phyloP scores from a whole-genome alignment of 2,797 vertebrate genomes.

The Oophaga sylvatica region DNA sequence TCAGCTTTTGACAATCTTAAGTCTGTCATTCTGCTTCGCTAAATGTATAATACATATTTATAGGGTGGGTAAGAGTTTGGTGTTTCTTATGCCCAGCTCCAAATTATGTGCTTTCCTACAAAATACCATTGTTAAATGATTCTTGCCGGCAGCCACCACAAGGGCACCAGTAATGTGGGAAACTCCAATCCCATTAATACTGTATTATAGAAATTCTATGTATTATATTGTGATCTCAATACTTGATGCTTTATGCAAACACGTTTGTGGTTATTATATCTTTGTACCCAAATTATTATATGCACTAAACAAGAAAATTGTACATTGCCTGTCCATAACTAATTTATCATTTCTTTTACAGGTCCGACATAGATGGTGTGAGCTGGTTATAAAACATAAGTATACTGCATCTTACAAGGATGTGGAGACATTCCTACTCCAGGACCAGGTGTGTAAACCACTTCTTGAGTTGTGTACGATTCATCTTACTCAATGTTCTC shows the following conservation, averaged over 20 bases:
- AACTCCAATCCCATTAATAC: neutral
- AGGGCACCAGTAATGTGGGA: neutral
- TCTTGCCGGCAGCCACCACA: neutral
- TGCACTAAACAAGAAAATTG: neutral
- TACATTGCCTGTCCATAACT: too few species aligned
- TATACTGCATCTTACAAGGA: constrained; percentile 79
- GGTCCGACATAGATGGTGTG: constrained; percentile 96
- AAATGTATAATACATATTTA: neutral
- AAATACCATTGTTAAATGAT: neutral
- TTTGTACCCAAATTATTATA: neutral
- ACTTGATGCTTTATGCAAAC: too few species aligned
- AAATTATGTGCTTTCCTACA: neutral
- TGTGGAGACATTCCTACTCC: constrained; percentile 85
- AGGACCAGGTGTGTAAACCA: constrained; percentile 82
- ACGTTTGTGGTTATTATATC: neutral
- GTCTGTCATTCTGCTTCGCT: neutral
- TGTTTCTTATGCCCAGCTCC: neutral
- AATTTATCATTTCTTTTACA: constrained; percentile 63
- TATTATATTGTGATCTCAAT: neutral
- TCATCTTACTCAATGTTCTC: neutral
- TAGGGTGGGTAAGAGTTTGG: neutral
- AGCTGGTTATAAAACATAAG: constrained; percentile 88
- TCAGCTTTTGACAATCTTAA: neutral
- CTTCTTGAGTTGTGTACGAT: neutral
- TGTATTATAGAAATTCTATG: neutral